Evolutionary conservation across 92 coral and sea anemone species (phyloP).

Genomic region (Zoanthus sansibaricus): DNA sequence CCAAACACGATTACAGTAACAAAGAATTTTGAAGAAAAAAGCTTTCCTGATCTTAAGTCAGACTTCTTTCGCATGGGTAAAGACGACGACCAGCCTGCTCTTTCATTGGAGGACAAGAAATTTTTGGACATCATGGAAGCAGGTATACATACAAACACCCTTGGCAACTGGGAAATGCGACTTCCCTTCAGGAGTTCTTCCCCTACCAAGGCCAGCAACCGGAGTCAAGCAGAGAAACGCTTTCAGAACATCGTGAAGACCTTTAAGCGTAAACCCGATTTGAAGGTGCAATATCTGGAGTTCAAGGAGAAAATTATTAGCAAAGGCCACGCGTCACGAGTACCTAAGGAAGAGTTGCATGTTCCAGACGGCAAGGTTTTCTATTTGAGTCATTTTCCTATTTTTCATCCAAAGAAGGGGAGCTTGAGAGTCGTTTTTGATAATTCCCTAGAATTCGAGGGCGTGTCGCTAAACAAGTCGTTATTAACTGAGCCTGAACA

Average conservation of each 20-base stretch:
- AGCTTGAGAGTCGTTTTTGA: background rate
- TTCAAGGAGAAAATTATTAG: background rate
- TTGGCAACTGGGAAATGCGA: conserved; percentile 55
- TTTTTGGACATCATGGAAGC: conserved; percentile 47
- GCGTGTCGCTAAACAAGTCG: background rate
- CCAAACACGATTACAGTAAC: conserved; percentile 39
- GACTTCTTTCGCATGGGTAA: conserved; percentile 43
- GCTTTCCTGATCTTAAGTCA: too few species aligned
- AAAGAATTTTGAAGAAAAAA: conserved; percentile 19
- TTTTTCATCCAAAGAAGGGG: background rate
- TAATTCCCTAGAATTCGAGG: background rate
- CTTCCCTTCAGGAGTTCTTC: conserved; percentile 29
- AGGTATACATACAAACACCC: conserved; percentile 35
- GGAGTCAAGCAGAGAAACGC: background rate
- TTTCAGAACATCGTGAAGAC: background rate
- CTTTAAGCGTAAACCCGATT: background rate
- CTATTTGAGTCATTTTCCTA: background rate
- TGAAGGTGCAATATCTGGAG: background rate
- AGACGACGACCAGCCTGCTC: conserved; percentile 1
- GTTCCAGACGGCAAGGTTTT: background rate
- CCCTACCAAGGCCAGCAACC: background rate
- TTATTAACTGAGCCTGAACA: background rate
- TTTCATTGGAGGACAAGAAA: conserved; percentile 47
- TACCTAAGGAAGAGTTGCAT: background rate
- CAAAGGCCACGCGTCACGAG: background rate